Evolutionary conservation across 2,113 vertebrate species (phyloP).

Genomic region (Zapus hudsonius): DNA sequence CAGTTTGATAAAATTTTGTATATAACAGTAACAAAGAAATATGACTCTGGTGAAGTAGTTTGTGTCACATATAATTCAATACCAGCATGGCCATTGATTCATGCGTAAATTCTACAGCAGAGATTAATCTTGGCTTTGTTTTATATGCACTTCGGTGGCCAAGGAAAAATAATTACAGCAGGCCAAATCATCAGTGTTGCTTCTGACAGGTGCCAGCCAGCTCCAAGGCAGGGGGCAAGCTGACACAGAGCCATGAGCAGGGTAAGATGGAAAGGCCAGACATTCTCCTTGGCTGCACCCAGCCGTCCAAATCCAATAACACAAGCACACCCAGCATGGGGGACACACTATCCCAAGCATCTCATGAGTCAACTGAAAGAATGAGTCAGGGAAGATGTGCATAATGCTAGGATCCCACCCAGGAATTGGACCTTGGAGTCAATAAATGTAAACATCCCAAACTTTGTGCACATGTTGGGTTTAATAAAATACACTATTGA

Average conservation of each 20-base stretch:
- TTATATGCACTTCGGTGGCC: constrained; percentile 14
- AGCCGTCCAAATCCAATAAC: constrained; percentile 13
- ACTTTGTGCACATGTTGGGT: neutral
- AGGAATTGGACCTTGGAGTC: neutral
- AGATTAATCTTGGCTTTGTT: constrained; percentile 67
- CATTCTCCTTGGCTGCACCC: neutral
- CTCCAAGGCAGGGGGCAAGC: neutral
- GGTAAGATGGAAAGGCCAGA: constrained; percentile 5
- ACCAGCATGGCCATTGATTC: constrained; percentile 47
- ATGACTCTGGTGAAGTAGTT: constrained; percentile 43
- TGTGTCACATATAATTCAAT: constrained; percentile 65
- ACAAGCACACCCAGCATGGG: neutral
- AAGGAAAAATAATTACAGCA: constrained; percentile 55
- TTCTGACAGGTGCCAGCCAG: constrained; percentile 24
- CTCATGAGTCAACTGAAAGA: neutral
- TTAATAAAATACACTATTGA: neutral
- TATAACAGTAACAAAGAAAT: constrained; percentile 6
- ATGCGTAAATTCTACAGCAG: constrained; percentile 43
- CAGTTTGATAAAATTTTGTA: neutral
- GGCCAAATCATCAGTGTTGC: constrained; percentile 19
- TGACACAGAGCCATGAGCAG: constrained; percentile 17
- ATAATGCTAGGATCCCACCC: neutral
- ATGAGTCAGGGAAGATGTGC: neutral
- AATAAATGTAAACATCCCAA: neutral
- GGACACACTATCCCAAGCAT: neutral